Evolutionary conservation across 2,888 invertebrate species (phyloP).

Genomic region (Tubulanus polymorphus): DNA sequence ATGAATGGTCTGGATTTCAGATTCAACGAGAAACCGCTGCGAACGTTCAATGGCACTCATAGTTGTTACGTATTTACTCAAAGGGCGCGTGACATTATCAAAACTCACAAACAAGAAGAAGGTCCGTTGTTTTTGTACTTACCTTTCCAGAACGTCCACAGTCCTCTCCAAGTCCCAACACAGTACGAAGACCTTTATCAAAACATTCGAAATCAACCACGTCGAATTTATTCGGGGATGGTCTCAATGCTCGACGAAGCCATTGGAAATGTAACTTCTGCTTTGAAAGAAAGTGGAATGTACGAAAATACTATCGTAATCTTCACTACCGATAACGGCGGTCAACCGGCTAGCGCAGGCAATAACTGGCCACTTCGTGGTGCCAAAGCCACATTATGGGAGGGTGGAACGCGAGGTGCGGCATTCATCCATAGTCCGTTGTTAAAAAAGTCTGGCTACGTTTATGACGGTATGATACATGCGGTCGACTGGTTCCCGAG

Average conservation of each 20-base stretch:
- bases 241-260: slow-evolving; percentile 78
- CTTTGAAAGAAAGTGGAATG: slow-evolving; percentile 64
- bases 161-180: slow-evolving; percentile 21
- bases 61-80: slow-evolving; percentile 4
- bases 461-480: slow-evolving; percentile 11
- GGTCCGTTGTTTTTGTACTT: slow-evolving; percentile 24
- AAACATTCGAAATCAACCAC: not conserved
- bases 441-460: not conserved
- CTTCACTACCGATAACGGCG: slow-evolving; percentile 68
- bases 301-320: slow-evolving; percentile 75
- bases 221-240: slow-evolving; percentile 52
- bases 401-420: slow-evolving; percentile 16
- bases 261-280: slow-evolving; percentile 69
- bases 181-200: slow-evolving; percentile 4
- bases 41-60: not conserved
- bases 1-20: not conserved
- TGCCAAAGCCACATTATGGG: slow-evolving; percentile 13
- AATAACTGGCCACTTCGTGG: slow-evolving; percentile 11
- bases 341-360: not conserved
- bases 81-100: slow-evolving; percentile 17
- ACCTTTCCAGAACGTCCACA: slow-evolving; percentile 23
- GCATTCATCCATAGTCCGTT: slow-evolving; percentile 12
- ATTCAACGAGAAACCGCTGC: not conserved
- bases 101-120: slow-evolving; percentile 12
- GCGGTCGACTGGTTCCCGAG: slow-evolving; percentile 20